Evolutionary conservation across 2,888 invertebrate species (phyloP), one percentile per base, ranked within the genome.

Genomic region (Cepaea hortensis): DNA sequence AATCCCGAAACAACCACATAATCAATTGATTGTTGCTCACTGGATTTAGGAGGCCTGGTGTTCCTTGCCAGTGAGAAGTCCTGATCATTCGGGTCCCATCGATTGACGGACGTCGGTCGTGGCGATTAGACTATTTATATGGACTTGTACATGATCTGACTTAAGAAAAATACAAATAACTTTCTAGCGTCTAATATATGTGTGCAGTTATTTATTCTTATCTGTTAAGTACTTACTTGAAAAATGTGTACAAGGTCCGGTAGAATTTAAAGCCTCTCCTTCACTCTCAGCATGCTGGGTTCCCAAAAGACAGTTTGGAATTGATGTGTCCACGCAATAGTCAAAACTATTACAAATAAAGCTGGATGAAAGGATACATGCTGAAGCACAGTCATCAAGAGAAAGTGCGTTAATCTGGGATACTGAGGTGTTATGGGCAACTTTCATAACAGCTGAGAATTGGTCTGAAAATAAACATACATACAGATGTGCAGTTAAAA

Each of bases 141-240:
- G 35, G 35, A 35, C 35, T 35, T 35, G 35, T 35, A 35, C 35
- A 35, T 35, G 35, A 35, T 35, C 35, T 35, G 35, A 35, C 35
- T 35, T 35, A 35, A 35, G 35, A 35, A 35, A 35, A 35, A 35
- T 0, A 35, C 35, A 35, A 35, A 35, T 35, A 35, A 35, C 35
- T 35, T 35, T 35, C 35, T 35, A 35, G 0, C 35, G 35, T 35
- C 35, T 35, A 35, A 35, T 35, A 35, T 35, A 35, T 35, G 0
- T 35, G 35, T 35, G 35, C 35, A 35, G 11, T 55, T 55, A 20
- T 50, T 50, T 50, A 76, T 20, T 20, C 20, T 50, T 3, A 11
- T 50, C 20, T 18, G 7, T 76, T 15, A 7, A n/a, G 20, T 35
- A 96, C 96, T 96, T 96, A 96, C 94, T 95, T 50, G 85, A 85